Percentiles rank a stretch among this genome's conserved stretches.
Evolutionary conservation across 2,113 vertebrate genomes (phyloP).

Genomic region (Nesoenas mayeri): DNA sequence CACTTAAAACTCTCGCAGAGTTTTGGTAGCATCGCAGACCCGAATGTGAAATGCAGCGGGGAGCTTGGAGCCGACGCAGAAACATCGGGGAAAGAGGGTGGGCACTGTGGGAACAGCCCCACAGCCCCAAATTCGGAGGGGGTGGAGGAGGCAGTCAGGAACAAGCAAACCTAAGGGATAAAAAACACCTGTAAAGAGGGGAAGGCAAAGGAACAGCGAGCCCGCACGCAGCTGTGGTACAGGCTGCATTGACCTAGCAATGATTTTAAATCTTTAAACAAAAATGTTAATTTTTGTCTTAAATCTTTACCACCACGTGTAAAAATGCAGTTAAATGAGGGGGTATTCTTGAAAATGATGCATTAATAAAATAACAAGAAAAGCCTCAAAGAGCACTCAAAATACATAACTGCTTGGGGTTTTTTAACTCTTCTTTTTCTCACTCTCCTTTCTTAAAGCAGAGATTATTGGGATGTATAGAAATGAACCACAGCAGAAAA

Average conservation of each 20-base stretch:
- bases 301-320: neutral
- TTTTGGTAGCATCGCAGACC: neutral
- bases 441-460: neutral
- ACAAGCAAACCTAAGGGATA: too few species aligned
- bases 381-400: neutral
- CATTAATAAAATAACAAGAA: neutral
- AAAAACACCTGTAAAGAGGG: neutral
- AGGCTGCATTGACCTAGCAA: neutral
- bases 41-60: neutral
- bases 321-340: neutral
- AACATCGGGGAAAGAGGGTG: neutral
- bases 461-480: neutral
- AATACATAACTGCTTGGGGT: rapidly evolving
- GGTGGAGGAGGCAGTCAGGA: neutral
- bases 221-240: neutral
- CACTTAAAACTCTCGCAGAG: neutral
- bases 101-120: neutral
- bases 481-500: neutral
- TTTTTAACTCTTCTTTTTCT: neutral
- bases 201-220: neutral
- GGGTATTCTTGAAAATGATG: neutral
- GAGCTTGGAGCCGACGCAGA: rapidly evolving
- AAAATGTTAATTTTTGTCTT: neutral
- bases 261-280: too few species aligned
- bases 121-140: neutral